phyloP scores from a whole-genome alignment of 2,888 invertebrate genomes.

The Nineta flava region DNA sequence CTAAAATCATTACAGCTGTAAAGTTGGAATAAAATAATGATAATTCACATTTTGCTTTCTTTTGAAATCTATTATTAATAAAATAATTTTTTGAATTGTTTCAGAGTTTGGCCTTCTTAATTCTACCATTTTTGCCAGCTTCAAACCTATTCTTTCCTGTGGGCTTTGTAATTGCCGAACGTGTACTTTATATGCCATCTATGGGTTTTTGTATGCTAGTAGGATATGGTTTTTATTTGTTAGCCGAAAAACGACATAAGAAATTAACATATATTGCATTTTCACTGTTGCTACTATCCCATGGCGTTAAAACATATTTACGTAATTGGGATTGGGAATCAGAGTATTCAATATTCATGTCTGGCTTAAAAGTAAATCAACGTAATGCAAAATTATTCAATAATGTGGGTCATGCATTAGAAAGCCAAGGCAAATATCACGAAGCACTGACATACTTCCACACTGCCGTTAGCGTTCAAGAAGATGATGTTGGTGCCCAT shows the following conservation, averaged over 20 bases:
- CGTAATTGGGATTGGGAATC: conserved; percentile 89
- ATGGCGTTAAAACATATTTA: conserved; percentile 70
- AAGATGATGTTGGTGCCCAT: conserved; percentile 92
- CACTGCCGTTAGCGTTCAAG: conserved; percentile 83
- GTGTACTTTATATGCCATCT: conserved; percentile 90
- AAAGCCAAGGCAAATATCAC: conserved; percentile 48
- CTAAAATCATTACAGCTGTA: too few relatives aligned
- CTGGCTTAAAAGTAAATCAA: conserved; percentile 72
- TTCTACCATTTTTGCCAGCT: conserved; percentile 86
- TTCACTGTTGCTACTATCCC: conserved; percentile 48
- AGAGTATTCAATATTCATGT: conserved; percentile 87
- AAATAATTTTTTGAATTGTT: conserved; percentile 20
- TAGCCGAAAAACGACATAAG: conserved; percentile 46
- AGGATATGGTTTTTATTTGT: conserved; percentile 67
- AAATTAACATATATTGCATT: conserved; percentile 51
- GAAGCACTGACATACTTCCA: conserved; percentile 85
- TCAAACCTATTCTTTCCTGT: conserved; percentile 96
- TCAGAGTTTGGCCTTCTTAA: conserved; percentile 71
- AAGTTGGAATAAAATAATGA: too few relatives aligned
- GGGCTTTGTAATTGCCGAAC: conserved; percentile 92
- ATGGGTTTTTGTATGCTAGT: conserved; percentile 93
- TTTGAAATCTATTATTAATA: too few relatives aligned
- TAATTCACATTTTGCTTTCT: too few relatives aligned
- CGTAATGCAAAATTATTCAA: conserved; percentile 92
- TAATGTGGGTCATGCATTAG: conserved; percentile 92